Base-by-base conservation (phyloP, 2,888 invertebrate species). In the Mythimna impura region DNA sequence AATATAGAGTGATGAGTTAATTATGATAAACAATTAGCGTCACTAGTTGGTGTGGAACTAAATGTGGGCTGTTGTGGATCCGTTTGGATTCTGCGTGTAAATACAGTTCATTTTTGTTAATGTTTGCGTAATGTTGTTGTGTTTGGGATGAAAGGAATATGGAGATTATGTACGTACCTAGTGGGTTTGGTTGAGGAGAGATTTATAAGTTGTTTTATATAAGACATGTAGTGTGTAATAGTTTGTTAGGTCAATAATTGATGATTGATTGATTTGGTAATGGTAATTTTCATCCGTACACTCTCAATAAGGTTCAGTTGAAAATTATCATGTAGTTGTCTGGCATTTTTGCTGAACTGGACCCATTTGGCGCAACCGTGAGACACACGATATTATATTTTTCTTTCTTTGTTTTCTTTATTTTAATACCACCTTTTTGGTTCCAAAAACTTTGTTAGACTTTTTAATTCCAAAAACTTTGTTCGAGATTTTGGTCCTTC, bases 11-110 rank as follows among this genome's bases (percentile, higher is more conserved):
- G 76, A 86, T 81, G 80, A 69, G 78, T 71, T 66, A 70, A 80
- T 83, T 84, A 82, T 84, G 63, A 67, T 77, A 72, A 74, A 86
- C 82, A 79, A 76, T 84, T 76, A 84, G 57, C 79, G 79, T 84
- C 76, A 76, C 80, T 78, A 40, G 47, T 50, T 66, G 54, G 22
- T n/a, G 60, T 69, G 71, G 50, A 71, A 76, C 71, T 43, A 77
- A 81, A 73, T 77, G 58, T 84, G 54, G 47, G 66, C 64, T 68
- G 34, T 63, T 65, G 54, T 77, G 57, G 12, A 71, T 82, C 55
- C 10, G 71, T 80, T 73, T 22, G 54, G 36, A 54, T 70, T 70
- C 50, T 79, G 69, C 57, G 50, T 73, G 57, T 71, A 66, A 71
- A 10, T 64, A 12, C 43, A 54, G n/a, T 57, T 25, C 50, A 64